A percentile compares a stretch with the other conserved stretches of the same genome.
Evolutionary conservation across 2,113 vertebrate genomes (phyloP).

Genomic region (Leuciscus idus): DNA sequence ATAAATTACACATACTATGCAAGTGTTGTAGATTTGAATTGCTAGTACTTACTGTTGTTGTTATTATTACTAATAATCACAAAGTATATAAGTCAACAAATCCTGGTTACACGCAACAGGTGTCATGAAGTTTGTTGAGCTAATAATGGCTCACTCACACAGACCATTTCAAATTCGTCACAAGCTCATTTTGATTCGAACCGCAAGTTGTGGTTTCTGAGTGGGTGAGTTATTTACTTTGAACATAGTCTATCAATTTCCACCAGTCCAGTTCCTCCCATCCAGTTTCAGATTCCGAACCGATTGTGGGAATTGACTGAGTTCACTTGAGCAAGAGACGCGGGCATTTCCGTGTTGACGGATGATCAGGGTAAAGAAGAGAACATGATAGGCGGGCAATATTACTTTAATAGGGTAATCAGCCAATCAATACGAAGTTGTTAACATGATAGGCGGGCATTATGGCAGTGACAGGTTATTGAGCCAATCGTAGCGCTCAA

Average conservation of each 20-base stretch:
- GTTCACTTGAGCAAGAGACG: neutral
- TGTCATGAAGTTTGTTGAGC: neutral
- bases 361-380: neutral
- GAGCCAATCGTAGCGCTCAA: too few species aligned
- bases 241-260: neutral
- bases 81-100: neutral
- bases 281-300: neutral
- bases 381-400: neutral
- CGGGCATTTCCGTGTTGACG: neutral
- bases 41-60: neutral
- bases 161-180: too few species aligned
- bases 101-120: neutral
- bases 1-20: neutral
- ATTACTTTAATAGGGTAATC: neutral
- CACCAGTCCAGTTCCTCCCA: neutral
- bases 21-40: neutral
- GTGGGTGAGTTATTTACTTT: too few species aligned
- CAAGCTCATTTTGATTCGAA: too few species aligned
- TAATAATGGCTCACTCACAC: too few species aligned
- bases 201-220: too few species aligned
- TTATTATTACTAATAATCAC: neutral
- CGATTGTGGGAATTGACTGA: too few species aligned
- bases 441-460: neutral
- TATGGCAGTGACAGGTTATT: neutral
- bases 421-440: neutral